phyloP scores from a whole-genome alignment of 1,140 invertebrate species.

The Aphelenchoides fujianensis region DNA sequence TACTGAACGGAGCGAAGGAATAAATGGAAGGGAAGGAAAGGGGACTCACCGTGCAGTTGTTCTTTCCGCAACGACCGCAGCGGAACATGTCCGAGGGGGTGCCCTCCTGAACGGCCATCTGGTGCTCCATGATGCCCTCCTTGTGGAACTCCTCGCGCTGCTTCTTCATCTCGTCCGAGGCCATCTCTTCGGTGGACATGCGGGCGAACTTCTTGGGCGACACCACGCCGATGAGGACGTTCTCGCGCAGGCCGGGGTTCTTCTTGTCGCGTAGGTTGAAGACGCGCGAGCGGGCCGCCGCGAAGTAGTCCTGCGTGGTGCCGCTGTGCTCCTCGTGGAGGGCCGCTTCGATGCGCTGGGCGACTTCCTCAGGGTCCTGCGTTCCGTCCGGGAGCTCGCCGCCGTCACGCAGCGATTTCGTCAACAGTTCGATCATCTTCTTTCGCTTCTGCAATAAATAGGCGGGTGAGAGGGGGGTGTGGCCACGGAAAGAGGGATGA shows the following conservation, averaged over 20 bases:
- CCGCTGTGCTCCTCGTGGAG: slow-evolving; percentile 50
- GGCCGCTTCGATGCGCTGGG: slow-evolving; percentile 65
- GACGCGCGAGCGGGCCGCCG: slow-evolving; percentile 86
- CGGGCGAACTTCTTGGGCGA: slow-evolving; percentile 78
- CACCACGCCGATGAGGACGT: slow-evolving; percentile 85
- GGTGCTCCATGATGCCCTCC: slow-evolving; percentile 95
- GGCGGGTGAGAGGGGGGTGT: background rate
- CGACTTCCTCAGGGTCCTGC: slow-evolving; percentile 64
- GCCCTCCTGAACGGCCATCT: slow-evolving; percentile 77
- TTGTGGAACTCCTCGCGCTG: slow-evolving; percentile 90
- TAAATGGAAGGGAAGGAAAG: too few species aligned
- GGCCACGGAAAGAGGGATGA: too few species aligned
- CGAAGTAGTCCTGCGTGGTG: slow-evolving; percentile 69
- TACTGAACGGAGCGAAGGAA: too few species aligned
- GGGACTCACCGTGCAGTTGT: too few species aligned
- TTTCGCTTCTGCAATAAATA: slow-evolving; percentile 36
- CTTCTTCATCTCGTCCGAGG: slow-evolving; percentile 93
- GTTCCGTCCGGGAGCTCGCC: slow-evolving; percentile 61
- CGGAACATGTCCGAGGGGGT: slow-evolving; percentile 67
- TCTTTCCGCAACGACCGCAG: too few species aligned
- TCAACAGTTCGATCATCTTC: slow-evolving; percentile 45
- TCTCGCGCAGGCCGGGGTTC: slow-evolving; percentile 87
- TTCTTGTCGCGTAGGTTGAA: slow-evolving; percentile 91
- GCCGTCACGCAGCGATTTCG: slow-evolving; percentile 33
- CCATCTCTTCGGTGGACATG: slow-evolving; percentile 99